phyloP scores from a whole-genome alignment of 1,140 invertebrate species.

The Panagrolaimus sp. region DNA sequence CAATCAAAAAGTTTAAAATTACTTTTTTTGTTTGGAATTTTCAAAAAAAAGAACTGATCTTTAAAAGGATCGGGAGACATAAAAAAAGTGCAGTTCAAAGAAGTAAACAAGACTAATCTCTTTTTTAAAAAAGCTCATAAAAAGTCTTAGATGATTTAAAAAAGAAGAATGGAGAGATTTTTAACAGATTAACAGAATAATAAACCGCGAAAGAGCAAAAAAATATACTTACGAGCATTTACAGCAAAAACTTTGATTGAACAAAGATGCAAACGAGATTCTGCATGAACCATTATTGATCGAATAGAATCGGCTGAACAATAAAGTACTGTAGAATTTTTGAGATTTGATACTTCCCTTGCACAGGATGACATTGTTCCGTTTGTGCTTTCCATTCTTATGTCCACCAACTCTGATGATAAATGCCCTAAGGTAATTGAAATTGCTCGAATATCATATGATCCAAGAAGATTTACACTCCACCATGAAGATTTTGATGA shows the following conservation, averaged over 20 bases:
- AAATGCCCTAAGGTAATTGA: slow-evolving; percentile 12
- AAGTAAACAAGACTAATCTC: too few relatives aligned
- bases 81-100: too few relatives aligned
- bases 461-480: slow-evolving; percentile 1
- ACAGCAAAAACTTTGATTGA: slow-evolving; percentile 12
- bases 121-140: too few relatives aligned
- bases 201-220: not conserved
- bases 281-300: not conserved
- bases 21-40: too few relatives aligned
- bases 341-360: slow-evolving; percentile 1
- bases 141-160: too few relatives aligned
- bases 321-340: slow-evolving; percentile 2
- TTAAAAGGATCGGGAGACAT: too few relatives aligned
- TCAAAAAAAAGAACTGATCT: too few relatives aligned
- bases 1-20: too few relatives aligned
- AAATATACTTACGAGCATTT: slow-evolving; percentile 14
- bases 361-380: not conserved
- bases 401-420: not conserved
- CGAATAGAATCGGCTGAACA: not conserved
- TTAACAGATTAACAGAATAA: not conserved
- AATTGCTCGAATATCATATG: not conserved
- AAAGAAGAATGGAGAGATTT: too few relatives aligned
- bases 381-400: not conserved
- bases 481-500: slow-evolving; percentile 11
- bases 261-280: slow-evolving; percentile 11